Percentiles rank a stretch among this genome's conserved stretches.
These are phyloP conservation scores for Drosophila baimaii DNA, from an alignment of 1,140 invertebrate genomes.

Conservation along the genomic window DNA sequence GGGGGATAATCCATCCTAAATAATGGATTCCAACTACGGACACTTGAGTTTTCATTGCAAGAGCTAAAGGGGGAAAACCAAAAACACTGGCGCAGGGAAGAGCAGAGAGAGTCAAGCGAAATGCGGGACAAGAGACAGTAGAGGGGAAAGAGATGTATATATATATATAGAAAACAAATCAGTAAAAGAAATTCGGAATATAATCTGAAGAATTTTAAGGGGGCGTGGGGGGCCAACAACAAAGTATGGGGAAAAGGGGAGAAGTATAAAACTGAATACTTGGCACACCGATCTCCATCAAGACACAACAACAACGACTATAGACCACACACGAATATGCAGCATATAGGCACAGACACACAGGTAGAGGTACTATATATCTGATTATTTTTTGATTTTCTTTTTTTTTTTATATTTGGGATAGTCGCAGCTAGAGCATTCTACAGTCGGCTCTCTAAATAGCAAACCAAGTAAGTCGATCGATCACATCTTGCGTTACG, in stretches of 20 bases:
- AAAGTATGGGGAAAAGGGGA: not conserved
- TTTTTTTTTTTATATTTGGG: constrained; percentile 10
- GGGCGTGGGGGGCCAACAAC: constrained; percentile 36
- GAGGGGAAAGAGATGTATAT: constrained; percentile 2
- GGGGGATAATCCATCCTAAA: constrained; percentile 7
- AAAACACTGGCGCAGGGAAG: constrained; percentile 10
- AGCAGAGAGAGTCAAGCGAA: constrained; percentile 30
- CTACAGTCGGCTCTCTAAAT: constrained; percentile 62
- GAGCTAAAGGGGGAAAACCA: constrained; percentile 21
- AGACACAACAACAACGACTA: constrained; percentile 72
- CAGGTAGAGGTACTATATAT: constrained; percentile 7
- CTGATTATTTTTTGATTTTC: not conserved
- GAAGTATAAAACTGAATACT: constrained; percentile 45
- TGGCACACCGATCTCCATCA: constrained; percentile 48
- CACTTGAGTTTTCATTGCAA: constrained; percentile 35
- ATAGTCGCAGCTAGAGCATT: constrained; percentile 33
- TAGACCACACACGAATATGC: constrained; percentile 46
- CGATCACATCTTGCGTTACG: constrained; percentile 64
- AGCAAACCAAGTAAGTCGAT: constrained; percentile 72
- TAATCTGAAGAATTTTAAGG: constrained; percentile 35
- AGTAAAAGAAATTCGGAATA: constrained; percentile 10
- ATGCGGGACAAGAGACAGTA: constrained; percentile 21
- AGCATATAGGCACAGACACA: constrained; percentile 14
- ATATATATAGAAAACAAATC: constrained; percentile 13
- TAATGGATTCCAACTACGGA: constrained; percentile 5